phyloP scores from a whole-genome alignment of 2,888 invertebrate genomes.

The Clostera curtula region DNA sequence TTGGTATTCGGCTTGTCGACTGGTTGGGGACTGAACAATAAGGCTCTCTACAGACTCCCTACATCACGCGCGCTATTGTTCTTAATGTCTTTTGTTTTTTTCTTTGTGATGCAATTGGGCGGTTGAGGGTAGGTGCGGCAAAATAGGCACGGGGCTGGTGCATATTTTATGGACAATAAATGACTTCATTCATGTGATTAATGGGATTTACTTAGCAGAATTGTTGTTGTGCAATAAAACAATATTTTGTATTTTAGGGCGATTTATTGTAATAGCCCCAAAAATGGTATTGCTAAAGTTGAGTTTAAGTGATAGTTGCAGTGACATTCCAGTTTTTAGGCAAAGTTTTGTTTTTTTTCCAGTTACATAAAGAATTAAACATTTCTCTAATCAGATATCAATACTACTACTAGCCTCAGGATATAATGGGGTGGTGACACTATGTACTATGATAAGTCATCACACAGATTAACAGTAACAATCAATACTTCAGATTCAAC shows the following conservation, averaged over 20 bases:
- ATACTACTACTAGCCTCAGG: too few relatives aligned
- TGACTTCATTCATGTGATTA: conserved; percentile 18
- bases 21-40: conserved; percentile 46
- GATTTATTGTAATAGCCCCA: too few relatives aligned
- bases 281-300: too few relatives aligned
- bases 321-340: too few relatives aligned
- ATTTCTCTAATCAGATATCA: too few relatives aligned
- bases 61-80: conserved; percentile 54
- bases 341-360: too few relatives aligned
- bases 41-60: conserved; percentile 44
- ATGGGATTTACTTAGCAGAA: conserved; percentile 11
- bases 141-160: conserved; percentile 43
- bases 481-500: too few relatives aligned
- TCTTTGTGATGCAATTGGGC: conserved; percentile 47
- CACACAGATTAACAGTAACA: too few relatives aligned
- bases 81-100: conserved; percentile 45
- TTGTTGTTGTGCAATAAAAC: conserved; percentile 4
- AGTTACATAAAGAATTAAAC: too few relatives aligned
- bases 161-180: conserved; percentile 29
- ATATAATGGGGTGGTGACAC: too few relatives aligned
- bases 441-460: too few relatives aligned
- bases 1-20: conserved; percentile 32
- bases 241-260: neutral
- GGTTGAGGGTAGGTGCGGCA: conserved; percentile 29
- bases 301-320: too few relatives aligned